A percentile compares a stretch with the other conserved stretches of the same genome.
phyloP scores from a whole-genome alignment of 2,888 invertebrate species.

The Fragum whitleyi region DNA sequence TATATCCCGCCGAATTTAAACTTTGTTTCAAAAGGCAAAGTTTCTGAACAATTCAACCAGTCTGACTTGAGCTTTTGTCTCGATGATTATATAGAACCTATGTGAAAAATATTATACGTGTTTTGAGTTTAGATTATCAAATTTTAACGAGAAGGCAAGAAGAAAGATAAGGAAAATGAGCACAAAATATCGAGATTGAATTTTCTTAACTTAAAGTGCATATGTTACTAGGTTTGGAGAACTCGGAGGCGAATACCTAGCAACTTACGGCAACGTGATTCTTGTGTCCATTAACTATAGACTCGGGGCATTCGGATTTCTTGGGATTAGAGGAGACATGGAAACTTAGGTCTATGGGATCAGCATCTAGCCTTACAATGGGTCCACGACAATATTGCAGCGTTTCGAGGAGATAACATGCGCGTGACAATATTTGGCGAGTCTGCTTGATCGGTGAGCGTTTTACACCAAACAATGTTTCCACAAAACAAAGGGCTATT shows the following conservation, averaged over 20 bases:
- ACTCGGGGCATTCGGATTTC: slow-evolving; percentile 28
- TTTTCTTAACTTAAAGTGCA: no score
- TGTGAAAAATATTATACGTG: no score
- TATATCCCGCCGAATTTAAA: no score
- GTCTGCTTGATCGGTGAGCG: slow-evolving; percentile 24
- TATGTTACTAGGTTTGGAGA: slow-evolving; percentile 1
- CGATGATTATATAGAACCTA: no score
- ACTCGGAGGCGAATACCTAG: neutral
- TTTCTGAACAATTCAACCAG: no score
- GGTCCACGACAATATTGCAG: slow-evolving; percentile 16
- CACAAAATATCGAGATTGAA: no score
- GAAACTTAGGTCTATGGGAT: slow-evolving; percentile 38
- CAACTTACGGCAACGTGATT: slow-evolving; percentile 16
- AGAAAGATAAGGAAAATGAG: no score
- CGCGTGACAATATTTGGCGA: slow-evolving; percentile 33
- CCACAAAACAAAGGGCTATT: slow-evolving; percentile 1
- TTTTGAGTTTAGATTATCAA: no score
- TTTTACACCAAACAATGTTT: slow-evolving; percentile 15
- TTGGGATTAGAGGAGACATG: slow-evolving; percentile 8
- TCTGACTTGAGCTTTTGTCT: no score
- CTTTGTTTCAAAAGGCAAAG: no score
- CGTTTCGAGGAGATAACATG: slow-evolving; percentile 24
- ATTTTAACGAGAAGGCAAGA: no score
- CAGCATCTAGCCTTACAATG: slow-evolving; percentile 30
- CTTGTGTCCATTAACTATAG: slow-evolving; percentile 32